Conservation (phyloP, 2,888 invertebrate genomes). For the Rhyacophila evoluta region DNA sequence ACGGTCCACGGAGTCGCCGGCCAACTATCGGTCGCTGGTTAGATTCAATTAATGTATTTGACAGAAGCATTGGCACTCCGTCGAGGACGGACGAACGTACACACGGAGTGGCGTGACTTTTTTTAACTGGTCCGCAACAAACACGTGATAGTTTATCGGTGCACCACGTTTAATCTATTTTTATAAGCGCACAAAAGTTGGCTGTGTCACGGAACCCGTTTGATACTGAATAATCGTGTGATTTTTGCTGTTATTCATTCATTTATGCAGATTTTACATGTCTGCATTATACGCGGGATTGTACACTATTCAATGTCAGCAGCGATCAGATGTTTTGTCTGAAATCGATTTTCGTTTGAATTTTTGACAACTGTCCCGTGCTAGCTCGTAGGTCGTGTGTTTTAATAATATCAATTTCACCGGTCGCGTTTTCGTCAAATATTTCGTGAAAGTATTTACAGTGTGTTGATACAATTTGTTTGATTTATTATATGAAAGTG, state of each 20-base stretch:
- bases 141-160: slow-evolving; percentile 36
- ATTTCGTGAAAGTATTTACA: not conserved
- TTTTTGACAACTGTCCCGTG: slow-evolving; percentile 8
- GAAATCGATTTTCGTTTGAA: slow-evolving; percentile 38
- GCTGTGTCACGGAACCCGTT: slow-evolving; percentile 30
- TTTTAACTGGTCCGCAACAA: slow-evolving; percentile 31
- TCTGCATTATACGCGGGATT: slow-evolving; percentile 4
- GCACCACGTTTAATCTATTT: slow-evolving; percentile 39
- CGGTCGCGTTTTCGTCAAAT: not conserved
- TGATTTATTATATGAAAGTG: slow-evolving; percentile 1
- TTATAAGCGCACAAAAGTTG: slow-evolving; percentile 37
- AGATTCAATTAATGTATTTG: slow-evolving; percentile 26
- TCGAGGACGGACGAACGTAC: slow-evolving; percentile 29
- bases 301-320: slow-evolving; percentile 29
- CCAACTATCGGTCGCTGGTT: not conserved
- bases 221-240: slow-evolving; percentile 21
- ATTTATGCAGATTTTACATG: not conserved
- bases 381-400: not conserved
- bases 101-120: slow-evolving; percentile 26
- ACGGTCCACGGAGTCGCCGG: not conserved
- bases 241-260: slow-evolving; percentile 9
- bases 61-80: slow-evolving; percentile 32
- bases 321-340: slow-evolving; percentile 34
- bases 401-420: not conserved
- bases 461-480: not conserved